Percentiles rank a stretch among this genome's conserved stretches.
phyloP scores from a whole-genome alignment of 2,797 vertebrate species.

The Myripristis murdjan region DNA sequence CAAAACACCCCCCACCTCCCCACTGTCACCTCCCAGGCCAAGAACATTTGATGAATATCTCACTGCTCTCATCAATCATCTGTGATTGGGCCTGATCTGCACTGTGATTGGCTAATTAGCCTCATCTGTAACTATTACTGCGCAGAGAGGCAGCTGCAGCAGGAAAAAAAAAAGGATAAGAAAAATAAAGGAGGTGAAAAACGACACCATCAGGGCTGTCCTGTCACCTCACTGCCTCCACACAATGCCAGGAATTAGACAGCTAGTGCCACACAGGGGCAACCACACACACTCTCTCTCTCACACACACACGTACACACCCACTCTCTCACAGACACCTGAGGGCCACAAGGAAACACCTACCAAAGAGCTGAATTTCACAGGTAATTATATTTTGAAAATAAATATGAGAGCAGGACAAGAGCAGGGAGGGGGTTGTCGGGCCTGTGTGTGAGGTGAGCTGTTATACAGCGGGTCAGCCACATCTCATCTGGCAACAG shows the following conservation, averaged over 20 bases:
- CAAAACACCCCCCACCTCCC: conserved; percentile 31
- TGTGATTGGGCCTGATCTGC: conserved; percentile 78
- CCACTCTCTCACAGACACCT: conserved; percentile 40
- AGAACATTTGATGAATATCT: conserved; percentile 72
- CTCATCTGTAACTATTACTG: conserved; percentile 82
- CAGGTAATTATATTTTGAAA: conserved; percentile 68
- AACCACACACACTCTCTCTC: conserved; percentile 12
- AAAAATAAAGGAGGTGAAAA: conserved; percentile 77
- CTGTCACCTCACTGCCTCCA: conserved; percentile 62
- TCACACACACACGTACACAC: conserved; percentile 10
- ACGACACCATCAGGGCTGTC: conserved; percentile 66
- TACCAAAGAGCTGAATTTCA: conserved; percentile 50
- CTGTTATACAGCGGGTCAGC: conserved; percentile 59
- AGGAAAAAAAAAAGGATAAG: conserved; percentile 49
- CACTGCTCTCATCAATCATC: conserved; percentile 77
- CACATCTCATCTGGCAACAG: conserved; percentile 76
- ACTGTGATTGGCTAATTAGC: conserved; percentile 81
- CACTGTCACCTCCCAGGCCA: conserved; percentile 61
- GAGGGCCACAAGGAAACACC: conserved; percentile 19
- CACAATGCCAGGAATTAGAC: conserved; percentile 68
- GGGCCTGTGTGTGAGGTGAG: conserved; percentile 28
- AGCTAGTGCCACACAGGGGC: conserved; percentile 38
- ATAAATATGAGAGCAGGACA: conserved; percentile 67
- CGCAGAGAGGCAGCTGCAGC: conserved; percentile 67
- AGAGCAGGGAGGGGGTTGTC: conserved; percentile 32